Conservation (phyloP, 2,113 vertebrate genomes). For the Zosterops japonicus region DNA sequence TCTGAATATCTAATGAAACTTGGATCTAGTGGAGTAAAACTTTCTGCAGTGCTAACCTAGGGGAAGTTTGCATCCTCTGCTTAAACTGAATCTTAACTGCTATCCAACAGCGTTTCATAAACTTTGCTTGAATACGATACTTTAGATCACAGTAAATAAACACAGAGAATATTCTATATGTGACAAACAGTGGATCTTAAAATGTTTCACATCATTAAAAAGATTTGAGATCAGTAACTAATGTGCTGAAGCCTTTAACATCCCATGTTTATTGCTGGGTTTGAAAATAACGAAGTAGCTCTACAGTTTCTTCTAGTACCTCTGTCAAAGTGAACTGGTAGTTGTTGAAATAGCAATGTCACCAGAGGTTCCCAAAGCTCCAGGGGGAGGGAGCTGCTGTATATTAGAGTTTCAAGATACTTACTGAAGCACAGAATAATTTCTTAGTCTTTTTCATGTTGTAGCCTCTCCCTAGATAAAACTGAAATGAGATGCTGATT, state of each 20-base stretch:
- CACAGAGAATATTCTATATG: neutral
- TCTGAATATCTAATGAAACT: neutral
- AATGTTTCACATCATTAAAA: neutral
- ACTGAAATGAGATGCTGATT: neutral
- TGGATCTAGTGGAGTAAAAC: neutral
- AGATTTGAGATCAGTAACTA: neutral
- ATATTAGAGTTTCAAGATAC: neutral
- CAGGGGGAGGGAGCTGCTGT: neutral
- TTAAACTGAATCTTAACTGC: neutral
- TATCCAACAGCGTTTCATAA: neutral
- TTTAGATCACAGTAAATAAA: neutral
- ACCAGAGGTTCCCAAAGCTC: neutral
- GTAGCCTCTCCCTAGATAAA: neutral
- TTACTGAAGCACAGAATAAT: neutral
- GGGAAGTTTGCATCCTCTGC: neutral
- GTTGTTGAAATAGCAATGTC: neutral
- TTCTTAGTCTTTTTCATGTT: neutral
- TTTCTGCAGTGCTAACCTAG: neutral
- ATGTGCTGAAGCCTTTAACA: neutral
- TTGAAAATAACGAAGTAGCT: neutral
- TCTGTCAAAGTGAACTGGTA: neutral
- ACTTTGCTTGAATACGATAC: neutral
- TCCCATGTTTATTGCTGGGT: neutral
- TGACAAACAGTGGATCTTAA: neutral
- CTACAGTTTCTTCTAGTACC: neutral